Base-by-base conservation (phyloP, 2,888 invertebrate genomes). In the Masnerella sp. region DNA sequence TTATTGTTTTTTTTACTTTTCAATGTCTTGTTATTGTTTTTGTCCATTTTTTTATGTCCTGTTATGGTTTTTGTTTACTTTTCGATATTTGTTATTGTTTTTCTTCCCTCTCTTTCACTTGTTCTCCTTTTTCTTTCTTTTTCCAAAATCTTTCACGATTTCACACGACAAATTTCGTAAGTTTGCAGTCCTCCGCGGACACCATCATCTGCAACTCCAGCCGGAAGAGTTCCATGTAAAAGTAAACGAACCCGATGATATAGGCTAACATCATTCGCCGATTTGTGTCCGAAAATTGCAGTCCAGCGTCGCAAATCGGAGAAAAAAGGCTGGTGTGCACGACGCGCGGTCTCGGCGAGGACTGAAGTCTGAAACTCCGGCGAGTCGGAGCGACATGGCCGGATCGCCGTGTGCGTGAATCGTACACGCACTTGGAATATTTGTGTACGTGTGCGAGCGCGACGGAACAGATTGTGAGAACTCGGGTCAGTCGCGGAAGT, bases 161-260 rank as follows among this genome's bases (percentile, higher is more conserved):
- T n/a, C 68, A 85, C n/a, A 85, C 15, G 36, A 83, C 73, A 38
- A 82, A 86, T 73, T 83, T 85, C 3, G 83, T 79, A 2, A 84
- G 61, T 56, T 83, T 85, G 68, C 76, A 84, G 2, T 81, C 80
- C 3, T 82, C 80, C n/a, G 79, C 78, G 11, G 79, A 80, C 14
- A 86, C 34, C 36, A 80, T 74, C 80, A 87, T 83, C 69, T 85
- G 83, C 22, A 85, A 5, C 62, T 86, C 84, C 5, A 87, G 73
- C n/a, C 84, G 77, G n/a, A 85, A 73, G 22, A 85, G 58, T 75
- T 84, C 80, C 14, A 79, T 72, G 74, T 83, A 82, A 49, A 86
- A 82, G 71, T 85, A 86, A 15, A 83, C 78, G 54, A 84, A 85
- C 4, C 83, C 85, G 7, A 85, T 64, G 47, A 85, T 82, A 56